Base-by-base conservation (phyloP, 2,113 vertebrate species). In the Phycodurus eques region DNA sequence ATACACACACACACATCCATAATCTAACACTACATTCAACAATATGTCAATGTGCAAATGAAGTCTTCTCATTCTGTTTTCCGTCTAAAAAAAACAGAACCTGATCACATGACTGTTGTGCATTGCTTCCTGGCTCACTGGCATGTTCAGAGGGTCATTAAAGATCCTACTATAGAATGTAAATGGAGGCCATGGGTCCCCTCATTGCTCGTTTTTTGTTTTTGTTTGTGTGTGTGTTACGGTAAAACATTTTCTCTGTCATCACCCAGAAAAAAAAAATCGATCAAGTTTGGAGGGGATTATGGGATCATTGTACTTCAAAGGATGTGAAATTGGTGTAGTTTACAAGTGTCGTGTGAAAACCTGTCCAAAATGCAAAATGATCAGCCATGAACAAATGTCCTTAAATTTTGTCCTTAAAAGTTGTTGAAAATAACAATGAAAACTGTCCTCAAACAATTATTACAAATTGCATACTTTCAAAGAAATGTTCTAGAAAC, bases 91-190 rank as follows among this genome's bases (percentile, higher is more conserved):
- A 27, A 44, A 44, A 44, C 43, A 44, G 10, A 44, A 44, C 43
- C 6, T 44, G 43, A 44, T 10, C 27, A 27, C 27, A 27, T 27
- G 27, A 27, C 27, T 27, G 27, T 27, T 27, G 27, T 44, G 43
- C 43, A 44, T 44, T 44, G 43, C 6, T 44, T 44, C 43, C 43
- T 44, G 43, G 43, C 43, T 44, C 43, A 44, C 43, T 64, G 60
- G 65, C 75, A 61, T 79, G 68, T 74, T 44, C 64, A 59, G 61
- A 75, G 84, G 81, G 83, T 71, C 73, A 88, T 87, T 79, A 27
- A 27, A 27, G 27, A 27, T 27, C 27, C 27, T 27, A 27, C 27
- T 27, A 87, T 35, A 88, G 82, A 72, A 61, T 64, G 5, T 19
- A 74, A 67, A 4, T 8, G 67, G 70, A 6, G 64, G 47, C 69